Percentiles rank a stretch among this genome's conserved stretches.
These are phyloP conservation scores for Melieria crassipennis DNA, from an alignment of 2,888 invertebrate genomes.

Conservation along the genomic window DNA sequence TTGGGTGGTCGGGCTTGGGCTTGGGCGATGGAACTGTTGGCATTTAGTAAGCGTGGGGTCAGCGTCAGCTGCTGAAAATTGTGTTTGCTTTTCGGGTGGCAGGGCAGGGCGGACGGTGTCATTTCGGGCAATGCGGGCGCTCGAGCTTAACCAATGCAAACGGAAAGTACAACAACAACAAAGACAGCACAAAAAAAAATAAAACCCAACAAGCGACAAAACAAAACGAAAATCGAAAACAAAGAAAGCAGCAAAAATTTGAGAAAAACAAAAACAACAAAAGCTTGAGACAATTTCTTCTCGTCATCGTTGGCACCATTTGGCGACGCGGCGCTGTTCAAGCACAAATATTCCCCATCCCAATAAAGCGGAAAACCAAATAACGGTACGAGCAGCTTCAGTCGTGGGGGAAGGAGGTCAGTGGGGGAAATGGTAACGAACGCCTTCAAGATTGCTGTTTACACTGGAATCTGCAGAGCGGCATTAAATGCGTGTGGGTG, in stretches of 20 bases:
- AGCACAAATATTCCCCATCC: too few relatives aligned
- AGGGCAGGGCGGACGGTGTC: slow-evolving; percentile 2
- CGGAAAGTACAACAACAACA: background rate
- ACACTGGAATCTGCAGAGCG: slow-evolving; percentile 34
- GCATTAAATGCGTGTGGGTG: background rate
- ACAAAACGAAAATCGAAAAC: background rate
- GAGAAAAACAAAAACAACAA: slow-evolving; percentile 1
- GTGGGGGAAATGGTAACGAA: background rate
- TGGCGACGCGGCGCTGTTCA: slow-evolving; percentile 38
- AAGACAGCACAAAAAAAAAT: background rate
- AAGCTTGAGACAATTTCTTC: slow-evolving; percentile 33
- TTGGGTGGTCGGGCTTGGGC: background rate
- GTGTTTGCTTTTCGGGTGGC: slow-evolving; percentile 40
- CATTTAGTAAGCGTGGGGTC: slow-evolving; percentile 41
- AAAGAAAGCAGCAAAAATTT: background rate
- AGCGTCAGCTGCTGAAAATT: slow-evolving; percentile 48
- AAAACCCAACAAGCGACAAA: background rate
- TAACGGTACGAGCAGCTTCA: too few relatives aligned
- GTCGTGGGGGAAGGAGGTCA: too few relatives aligned
- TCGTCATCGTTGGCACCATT: slow-evolving; percentile 38
- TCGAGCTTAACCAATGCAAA: background rate
- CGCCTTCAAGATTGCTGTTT: slow-evolving; percentile 37
- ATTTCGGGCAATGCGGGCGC: slow-evolving; percentile 14
- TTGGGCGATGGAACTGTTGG: slow-evolving; percentile 8
- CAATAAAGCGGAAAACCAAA: too few relatives aligned